Base-by-base conservation (phyloP, 2,113 vertebrate species). In the Syngnathus floridae region DNA sequence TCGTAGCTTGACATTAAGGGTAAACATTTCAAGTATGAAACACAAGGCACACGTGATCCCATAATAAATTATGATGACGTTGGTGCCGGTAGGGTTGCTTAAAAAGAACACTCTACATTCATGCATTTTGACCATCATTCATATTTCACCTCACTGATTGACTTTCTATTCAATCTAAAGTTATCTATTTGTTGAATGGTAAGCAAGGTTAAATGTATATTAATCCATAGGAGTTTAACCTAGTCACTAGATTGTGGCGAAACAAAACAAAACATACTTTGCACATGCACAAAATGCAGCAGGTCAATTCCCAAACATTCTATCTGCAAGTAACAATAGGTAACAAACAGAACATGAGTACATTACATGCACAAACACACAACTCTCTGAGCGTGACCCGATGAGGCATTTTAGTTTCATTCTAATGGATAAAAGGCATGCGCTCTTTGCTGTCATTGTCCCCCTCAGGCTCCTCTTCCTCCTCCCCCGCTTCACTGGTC, bases 351-450 rank as follows among this genome's bases (percentile, higher is more conserved):
- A 45, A 64, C 61, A 73, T 62, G 56, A 65, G 70, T 61, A 59
- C 57, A 72, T 56, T 63, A 72, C 70, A 74, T 77, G 91, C 92
- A 91, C 87, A 89, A 80, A 91, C 88, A 71, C 84, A 90, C 86
- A 70, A 92, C 88, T 73, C 90, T 90, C 88, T 88, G 82, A 85
- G 56, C 68, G 80, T 86, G 87, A 87, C 84, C 84, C 84, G 82
- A 82, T 73, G 74, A 67, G 70, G 66, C 66, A 45, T 69, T 65
- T 75, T 40, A 62, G 60, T 14, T 14, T 35, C 58, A 55, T 56
- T 72, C 87, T 94, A 98, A 90, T 98, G 95, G 88, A 99, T 99
- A 78, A 99, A 99, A 26, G 97, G 97, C 91, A 95, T 98, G 69
- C 95, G 90, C 84, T 99, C 97, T 88, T 99, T 99, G 81, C 94